Conservation (phyloP, 2,888 invertebrate species). For the Pediacus dermestoides region DNA sequence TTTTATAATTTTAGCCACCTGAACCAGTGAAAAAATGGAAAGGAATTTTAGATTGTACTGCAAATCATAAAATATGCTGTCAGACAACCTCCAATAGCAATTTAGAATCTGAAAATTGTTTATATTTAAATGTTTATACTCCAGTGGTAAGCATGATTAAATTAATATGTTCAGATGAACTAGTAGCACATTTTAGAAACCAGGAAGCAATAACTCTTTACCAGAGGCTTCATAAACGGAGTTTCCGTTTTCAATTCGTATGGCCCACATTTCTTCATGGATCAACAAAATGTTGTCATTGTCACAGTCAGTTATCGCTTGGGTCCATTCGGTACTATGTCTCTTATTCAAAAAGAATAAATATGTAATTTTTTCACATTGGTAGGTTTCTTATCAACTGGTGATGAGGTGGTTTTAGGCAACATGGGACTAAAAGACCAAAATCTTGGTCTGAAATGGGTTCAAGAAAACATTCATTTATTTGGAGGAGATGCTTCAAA, state of each 20-base stretch:
- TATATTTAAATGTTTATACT: slow-evolving; percentile 33
- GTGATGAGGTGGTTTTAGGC: slow-evolving; percentile 62
- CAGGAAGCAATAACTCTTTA: slow-evolving; percentile 26
- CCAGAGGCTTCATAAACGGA: slow-evolving; percentile 48
- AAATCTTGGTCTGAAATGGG: slow-evolving; percentile 64
- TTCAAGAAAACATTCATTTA: slow-evolving; percentile 61
- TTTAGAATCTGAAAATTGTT: slow-evolving; percentile 32
- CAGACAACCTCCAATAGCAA: slow-evolving; percentile 19
- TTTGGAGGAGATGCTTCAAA: slow-evolving; percentile 69
- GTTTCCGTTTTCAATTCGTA: slow-evolving; percentile 42
- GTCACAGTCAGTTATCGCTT: slow-evolving; percentile 68
- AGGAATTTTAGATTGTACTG: slow-evolving; percentile 29
- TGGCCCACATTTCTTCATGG: slow-evolving; percentile 53
- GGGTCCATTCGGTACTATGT: slow-evolving; percentile 61
- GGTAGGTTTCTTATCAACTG: slow-evolving; percentile 65
- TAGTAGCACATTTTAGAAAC: too few species aligned
- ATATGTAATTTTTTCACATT: background rate
- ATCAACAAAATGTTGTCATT: slow-evolving; percentile 57
- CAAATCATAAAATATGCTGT: slow-evolving; percentile 27
- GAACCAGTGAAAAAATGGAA: slow-evolving; percentile 30
- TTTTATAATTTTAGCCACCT: slow-evolving; percentile 24
- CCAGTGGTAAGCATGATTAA: slow-evolving; percentile 28
- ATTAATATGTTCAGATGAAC: too few species aligned
- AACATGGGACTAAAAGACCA: slow-evolving; percentile 74
- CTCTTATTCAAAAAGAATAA: slow-evolving; percentile 8